phyloP scores from a whole-genome alignment of 2,113 vertebrate genomes.

The Todiramphus saurophagus region DNA sequence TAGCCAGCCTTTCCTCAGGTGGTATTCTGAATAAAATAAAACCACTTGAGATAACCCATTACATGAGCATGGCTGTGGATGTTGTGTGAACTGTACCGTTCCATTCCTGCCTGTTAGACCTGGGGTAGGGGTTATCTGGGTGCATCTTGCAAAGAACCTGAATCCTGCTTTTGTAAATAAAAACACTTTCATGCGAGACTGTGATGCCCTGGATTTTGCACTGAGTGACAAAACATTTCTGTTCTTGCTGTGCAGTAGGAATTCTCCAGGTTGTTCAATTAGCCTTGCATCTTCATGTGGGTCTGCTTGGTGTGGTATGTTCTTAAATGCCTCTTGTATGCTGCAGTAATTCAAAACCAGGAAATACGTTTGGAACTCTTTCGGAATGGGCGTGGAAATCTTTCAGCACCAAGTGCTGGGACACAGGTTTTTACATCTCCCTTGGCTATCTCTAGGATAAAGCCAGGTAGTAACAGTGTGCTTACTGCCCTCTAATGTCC shows the following conservation, averaged over 20 bases:
- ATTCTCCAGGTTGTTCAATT: background rate
- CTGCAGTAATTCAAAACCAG: background rate
- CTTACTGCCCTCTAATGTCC: slow-evolving; percentile 17
- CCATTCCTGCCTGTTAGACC: background rate
- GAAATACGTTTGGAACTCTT: background rate
- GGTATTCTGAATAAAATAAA: background rate
- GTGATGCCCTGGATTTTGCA: background rate
- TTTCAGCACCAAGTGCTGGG: background rate
- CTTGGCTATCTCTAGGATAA: background rate
- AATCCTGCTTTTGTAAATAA: background rate
- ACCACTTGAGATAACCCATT: background rate
- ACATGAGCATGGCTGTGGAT: background rate
- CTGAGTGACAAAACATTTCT: background rate
- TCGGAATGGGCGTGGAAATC: background rate
- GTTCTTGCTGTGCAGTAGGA: background rate
- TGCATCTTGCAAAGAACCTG: background rate
- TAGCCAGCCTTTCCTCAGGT: slow-evolving; percentile 18
- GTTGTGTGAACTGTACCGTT: background rate
- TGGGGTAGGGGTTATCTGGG: background rate
- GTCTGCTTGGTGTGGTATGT: background rate
- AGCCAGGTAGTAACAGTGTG: background rate
- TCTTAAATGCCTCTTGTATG: background rate
- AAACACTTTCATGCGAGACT: background rate
- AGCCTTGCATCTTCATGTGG: background rate
- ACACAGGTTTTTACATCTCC: background rate